Percentiles rank a stretch among this genome's conserved stretches.
These are phyloP conservation scores for Poecilia wingei DNA, from an alignment of 2,797 vertebrate species.

Conservation along the genomic window DNA sequence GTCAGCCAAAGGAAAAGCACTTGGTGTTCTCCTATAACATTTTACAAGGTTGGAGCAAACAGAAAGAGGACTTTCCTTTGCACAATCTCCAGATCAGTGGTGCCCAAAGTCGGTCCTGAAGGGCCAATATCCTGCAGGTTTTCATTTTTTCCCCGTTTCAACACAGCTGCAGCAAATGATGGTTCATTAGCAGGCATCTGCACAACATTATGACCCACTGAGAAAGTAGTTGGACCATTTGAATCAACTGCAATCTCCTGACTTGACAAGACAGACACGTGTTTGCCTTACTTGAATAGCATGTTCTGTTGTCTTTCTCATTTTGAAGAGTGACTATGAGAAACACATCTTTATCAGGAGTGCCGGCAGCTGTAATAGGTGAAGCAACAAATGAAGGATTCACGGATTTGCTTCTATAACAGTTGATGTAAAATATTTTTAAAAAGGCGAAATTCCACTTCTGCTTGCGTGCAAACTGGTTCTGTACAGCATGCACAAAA, in stretches of 20 bases:
- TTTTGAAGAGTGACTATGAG: neutral
- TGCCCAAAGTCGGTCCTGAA: too few relatives aligned
- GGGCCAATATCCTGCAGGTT: too few relatives aligned
- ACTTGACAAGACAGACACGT: neutral
- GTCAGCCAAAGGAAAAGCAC: neutral
- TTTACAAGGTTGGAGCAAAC: neutral
- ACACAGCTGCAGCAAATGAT: too few relatives aligned
- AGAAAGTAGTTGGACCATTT: too few relatives aligned
- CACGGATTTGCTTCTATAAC: neutral
- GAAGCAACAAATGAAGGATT: neutral
- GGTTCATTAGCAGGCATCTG: too few relatives aligned
- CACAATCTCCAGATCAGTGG: neutral
- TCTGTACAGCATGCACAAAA: neutral
- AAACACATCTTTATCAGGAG: neutral
- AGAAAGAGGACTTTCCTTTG: neutral
- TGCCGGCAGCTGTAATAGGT: neutral
- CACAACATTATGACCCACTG: too few relatives aligned
- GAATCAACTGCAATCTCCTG: neutral
- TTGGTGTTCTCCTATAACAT: neutral
- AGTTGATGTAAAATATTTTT: neutral
- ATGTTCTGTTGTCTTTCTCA: neutral
- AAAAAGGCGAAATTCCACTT: neutral
- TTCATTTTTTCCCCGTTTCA: too few relatives aligned
- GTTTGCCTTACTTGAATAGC: neutral
- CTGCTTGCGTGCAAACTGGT: neutral